These are phyloP conservation scores for Xenopus borealis DNA, from an alignment of 2,113 vertebrate genomes.

Conservation along the genomic window DNA sequence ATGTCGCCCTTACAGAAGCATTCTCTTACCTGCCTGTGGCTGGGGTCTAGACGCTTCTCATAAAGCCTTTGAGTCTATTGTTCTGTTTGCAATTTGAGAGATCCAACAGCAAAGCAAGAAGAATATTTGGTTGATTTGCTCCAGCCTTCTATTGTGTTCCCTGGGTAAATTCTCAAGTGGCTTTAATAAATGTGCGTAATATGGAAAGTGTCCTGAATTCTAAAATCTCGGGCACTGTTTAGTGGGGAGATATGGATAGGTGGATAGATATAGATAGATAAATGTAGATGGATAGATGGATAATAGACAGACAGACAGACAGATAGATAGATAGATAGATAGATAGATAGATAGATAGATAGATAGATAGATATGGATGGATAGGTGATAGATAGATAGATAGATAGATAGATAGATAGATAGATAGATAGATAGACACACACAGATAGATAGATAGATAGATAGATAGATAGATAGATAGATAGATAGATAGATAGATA, in stretches of 20 bases:
- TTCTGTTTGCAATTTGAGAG: too few species aligned
- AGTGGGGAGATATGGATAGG: background rate
- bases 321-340: background rate
- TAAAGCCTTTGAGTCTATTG: background rate
- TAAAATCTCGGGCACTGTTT: background rate
- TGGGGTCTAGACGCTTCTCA: background rate
- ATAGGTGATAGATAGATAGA: background rate
- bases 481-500: too few species aligned
- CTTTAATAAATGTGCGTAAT: too few species aligned
- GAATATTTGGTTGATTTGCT: too few species aligned
- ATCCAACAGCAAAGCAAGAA: too few species aligned
- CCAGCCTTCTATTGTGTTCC: too few species aligned
- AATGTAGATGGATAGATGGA: too few species aligned
- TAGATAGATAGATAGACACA: background rate
- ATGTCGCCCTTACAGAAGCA: background rate
- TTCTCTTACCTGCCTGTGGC: background rate
- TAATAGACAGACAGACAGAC: background rate
- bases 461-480: too few species aligned
- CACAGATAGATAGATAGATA: background rate
- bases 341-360: background rate
- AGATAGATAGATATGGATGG: too few species aligned
- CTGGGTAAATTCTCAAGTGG: too few species aligned
- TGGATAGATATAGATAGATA: constrained; percentile 16
- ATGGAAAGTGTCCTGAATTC: too few species aligned
- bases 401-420: background rate